A percentile compares a stretch with the other conserved stretches of the same genome.
phyloP scores from a whole-genome alignment of 37 sponge, comb jelly and placozoan genomes.

The Sycon ciliatum region DNA sequence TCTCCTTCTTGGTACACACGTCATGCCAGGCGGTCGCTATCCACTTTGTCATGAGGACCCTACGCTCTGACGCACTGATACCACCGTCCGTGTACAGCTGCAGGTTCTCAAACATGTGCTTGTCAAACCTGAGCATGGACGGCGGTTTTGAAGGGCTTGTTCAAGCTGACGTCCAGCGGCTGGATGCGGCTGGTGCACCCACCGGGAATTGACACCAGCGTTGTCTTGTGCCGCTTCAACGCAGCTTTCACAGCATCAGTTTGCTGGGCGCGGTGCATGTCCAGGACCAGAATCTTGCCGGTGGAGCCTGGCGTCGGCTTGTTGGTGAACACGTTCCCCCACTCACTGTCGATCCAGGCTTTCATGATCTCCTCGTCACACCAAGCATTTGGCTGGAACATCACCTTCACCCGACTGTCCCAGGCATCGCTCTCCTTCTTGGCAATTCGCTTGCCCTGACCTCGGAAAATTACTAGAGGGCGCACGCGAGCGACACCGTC shows the following conservation, averaged over 20 bases:
- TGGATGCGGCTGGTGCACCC: slow-evolving; percentile 44
- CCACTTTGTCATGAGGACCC: slow-evolving; percentile 36
- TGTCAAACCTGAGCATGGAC: no score
- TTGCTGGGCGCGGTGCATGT: slow-evolving; percentile 32
- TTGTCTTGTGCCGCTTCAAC: slow-evolving; percentile 11
- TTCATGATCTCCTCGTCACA: slow-evolving; percentile 37
- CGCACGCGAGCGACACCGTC: slow-evolving; percentile 35
- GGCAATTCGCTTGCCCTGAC: slow-evolving; percentile 26
- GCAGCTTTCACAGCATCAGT: slow-evolving; percentile 3
- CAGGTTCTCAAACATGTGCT: slow-evolving; percentile 35
- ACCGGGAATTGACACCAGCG: slow-evolving; percentile 19
- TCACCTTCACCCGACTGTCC: slow-evolving; percentile 20
- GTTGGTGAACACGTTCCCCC: no score
- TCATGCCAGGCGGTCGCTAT: slow-evolving; percentile 46
- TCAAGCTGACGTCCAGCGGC: slow-evolving; percentile 36
- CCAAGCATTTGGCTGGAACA: slow-evolving; percentile 39
- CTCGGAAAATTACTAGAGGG: slow-evolving; percentile 29
- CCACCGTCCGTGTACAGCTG: slow-evolving; percentile 24
- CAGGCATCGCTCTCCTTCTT: slow-evolving; percentile 13
- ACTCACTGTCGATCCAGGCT: background rate
- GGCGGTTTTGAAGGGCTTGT: no score
- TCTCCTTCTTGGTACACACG: slow-evolving; percentile 32
- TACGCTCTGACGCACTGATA: slow-evolving; percentile 25
- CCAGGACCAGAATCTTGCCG: slow-evolving; percentile 22
- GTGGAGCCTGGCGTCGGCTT: background rate